Conservation (phyloP, 2,888 invertebrate species). For the Epirrhoe tristata region DNA sequence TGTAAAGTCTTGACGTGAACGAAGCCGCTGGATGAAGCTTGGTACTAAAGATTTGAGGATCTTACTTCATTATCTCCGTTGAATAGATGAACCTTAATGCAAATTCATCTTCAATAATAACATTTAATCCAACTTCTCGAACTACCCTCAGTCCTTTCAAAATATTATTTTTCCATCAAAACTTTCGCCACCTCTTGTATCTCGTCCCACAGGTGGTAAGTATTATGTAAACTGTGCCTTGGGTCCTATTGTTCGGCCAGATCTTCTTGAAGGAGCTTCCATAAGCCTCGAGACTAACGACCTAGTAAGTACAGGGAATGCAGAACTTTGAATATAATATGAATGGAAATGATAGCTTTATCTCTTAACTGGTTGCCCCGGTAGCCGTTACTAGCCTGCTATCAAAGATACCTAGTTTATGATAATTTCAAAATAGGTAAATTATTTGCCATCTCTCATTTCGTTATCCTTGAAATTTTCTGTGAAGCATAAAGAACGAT, state of each 20-base stretch:
- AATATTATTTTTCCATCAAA: slow-evolving; percentile 31
- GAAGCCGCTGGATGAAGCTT: neutral
- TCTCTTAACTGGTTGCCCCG: neutral
- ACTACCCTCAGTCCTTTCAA: slow-evolving; percentile 24
- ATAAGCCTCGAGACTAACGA: slow-evolving; percentile 20
- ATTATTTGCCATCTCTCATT: too few species aligned
- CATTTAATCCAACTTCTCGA: slow-evolving; percentile 13
- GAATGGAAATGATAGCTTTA: slow-evolving; percentile 4
- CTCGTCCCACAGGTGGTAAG: slow-evolving; percentile 18
- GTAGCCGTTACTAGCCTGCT: neutral
- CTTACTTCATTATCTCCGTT: neutral
- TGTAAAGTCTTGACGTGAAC: neutral
- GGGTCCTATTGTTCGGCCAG: slow-evolving; percentile 22
- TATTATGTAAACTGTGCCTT: slow-evolving; percentile 10
- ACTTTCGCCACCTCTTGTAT: slow-evolving; percentile 18
- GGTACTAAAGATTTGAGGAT: neutral
- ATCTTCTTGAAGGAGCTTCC: slow-evolving; percentile 24
- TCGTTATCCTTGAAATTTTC: too few species aligned
- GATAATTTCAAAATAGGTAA: neutral
- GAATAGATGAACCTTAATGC: neutral
- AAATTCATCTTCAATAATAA: slow-evolving; percentile 19
- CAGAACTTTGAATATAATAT: slow-evolving; percentile 13
- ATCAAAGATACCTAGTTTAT: neutral
- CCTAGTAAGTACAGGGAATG: slow-evolving; percentile 9
- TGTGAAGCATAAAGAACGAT: too few species aligned